These are phyloP conservation scores for Zosterops lateralis DNA, from an alignment of 2,113 vertebrate genomes.

Conservation along the genomic window DNA sequence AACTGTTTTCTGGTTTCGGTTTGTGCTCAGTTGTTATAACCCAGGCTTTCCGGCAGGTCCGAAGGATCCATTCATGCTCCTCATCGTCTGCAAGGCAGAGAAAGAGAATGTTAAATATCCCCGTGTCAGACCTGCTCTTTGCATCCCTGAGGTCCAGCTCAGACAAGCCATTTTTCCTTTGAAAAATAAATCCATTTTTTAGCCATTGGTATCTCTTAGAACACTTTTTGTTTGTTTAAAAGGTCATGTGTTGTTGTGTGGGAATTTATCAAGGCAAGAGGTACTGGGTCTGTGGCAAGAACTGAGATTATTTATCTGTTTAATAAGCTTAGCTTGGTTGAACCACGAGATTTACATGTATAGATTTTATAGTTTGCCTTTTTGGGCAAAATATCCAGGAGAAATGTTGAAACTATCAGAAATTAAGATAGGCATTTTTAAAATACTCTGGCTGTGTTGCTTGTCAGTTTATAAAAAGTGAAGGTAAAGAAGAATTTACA, in stretches of 20 bases:
- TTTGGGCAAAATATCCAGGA: background rate
- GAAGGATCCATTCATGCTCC: slow-evolving; percentile 88
- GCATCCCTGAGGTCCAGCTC: background rate
- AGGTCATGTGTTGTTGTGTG: background rate
- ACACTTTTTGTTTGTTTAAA: background rate
- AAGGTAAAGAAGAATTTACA: background rate
- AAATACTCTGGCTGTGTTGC: background rate
- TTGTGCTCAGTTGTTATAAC: slow-evolving; percentile 47
- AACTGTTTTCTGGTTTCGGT: background rate
- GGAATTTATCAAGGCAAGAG: background rate
- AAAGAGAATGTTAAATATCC: background rate
- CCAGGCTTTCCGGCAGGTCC: slow-evolving; percentile 84
- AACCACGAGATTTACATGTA: background rate
- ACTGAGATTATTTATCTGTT: background rate
- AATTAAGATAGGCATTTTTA: background rate
- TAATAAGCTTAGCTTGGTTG: background rate
- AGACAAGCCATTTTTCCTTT: background rate
- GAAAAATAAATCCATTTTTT: background rate
- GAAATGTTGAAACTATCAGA: background rate
- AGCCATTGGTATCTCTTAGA: background rate
- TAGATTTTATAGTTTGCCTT: background rate
- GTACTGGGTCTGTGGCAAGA: background rate
- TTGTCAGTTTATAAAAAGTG: background rate
- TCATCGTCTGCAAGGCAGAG: slow-evolving; percentile 78
- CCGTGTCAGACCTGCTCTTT: background rate